Evolutionary conservation across 2,888 invertebrate species (phyloP).

Genomic region (Noctuana brunneofusca): DNA sequence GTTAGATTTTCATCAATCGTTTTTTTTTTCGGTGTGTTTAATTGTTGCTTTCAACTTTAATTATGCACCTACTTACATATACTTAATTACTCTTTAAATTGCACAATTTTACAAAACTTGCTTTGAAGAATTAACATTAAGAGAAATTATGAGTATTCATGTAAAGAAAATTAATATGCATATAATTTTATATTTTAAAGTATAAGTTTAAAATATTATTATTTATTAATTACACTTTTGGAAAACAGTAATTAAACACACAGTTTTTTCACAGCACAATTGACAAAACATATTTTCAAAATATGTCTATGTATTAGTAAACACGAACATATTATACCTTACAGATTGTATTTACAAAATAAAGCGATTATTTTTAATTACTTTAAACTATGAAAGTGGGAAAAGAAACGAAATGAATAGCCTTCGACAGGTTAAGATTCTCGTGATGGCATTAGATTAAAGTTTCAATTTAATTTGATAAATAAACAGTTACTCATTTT

Average conservation of each 20-base stretch:
- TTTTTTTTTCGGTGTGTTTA: constrained; percentile 57
- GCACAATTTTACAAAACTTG: constrained; percentile 1
- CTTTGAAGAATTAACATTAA: constrained; percentile 15
- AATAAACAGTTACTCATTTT: background rate
- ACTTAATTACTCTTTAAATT: constrained; percentile 11
- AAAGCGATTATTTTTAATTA: constrained; percentile 67
- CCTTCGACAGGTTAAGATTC: constrained; percentile 12
- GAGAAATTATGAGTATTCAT: background rate
- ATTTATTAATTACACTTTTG: constrained; percentile 27
- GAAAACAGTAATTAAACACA: constrained; percentile 63
- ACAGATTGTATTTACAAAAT: constrained; percentile 80
- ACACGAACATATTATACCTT: constrained; percentile 77
- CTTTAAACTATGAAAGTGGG: constrained; percentile 57
- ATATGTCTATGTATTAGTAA: constrained; percentile 75
- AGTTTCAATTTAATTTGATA: background rate
- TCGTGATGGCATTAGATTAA: constrained; percentile 17
- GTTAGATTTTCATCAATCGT: constrained; percentile 77
- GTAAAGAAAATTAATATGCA: constrained; percentile 13
- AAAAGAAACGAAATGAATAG: constrained; percentile 54
- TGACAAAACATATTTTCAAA: constrained; percentile 83
- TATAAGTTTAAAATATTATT: constrained; percentile 11
- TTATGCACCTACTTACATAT: constrained; percentile 26
- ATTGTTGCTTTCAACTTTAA: constrained; percentile 54
- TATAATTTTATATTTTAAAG: constrained; percentile 5
- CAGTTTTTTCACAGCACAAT: constrained; percentile 77